These are phyloP conservation scores for Rallus crepitans DNA, from an alignment of 2,797 vertebrate genomes.

Conservation along the genomic window DNA sequence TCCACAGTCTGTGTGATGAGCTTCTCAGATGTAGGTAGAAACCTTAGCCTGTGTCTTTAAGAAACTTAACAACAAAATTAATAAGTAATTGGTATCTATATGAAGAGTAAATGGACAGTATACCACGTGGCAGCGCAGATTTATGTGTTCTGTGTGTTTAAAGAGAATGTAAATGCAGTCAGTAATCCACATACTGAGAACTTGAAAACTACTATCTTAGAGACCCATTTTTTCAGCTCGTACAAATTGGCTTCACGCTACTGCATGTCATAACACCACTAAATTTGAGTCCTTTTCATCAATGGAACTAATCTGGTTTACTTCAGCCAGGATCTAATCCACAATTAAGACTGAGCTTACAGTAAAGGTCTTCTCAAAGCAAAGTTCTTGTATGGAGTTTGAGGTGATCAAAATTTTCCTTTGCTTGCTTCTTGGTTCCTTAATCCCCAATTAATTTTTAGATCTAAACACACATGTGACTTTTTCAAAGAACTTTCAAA, in stretches of 20 bases:
- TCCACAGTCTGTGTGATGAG: background rate
- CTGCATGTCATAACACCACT: background rate
- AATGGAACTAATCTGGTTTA: constrained; percentile 6
- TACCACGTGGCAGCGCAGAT: background rate
- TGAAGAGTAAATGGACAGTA: background rate
- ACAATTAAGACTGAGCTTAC: background rate
- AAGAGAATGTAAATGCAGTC: background rate
- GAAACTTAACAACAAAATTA: background rate
- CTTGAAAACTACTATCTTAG: background rate
- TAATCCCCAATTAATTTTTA: constrained; percentile 68
- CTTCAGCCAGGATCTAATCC: background rate
- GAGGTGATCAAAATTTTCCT: constrained; percentile 21
- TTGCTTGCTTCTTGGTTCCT: constrained; percentile 3
- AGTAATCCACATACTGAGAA: background rate
- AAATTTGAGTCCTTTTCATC: background rate
- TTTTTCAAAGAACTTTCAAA: constrained; percentile 53
- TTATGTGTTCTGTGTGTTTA: background rate
- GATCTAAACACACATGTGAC: constrained; percentile 35
- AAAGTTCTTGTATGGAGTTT: constrained; percentile 19
- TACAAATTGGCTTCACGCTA: background rate
- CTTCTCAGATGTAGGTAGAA: background rate
- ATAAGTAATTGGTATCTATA: background rate
- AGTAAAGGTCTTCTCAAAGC: constrained; percentile 5
- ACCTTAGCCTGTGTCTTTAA: background rate
- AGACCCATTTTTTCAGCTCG: background rate